These are phyloP conservation scores for Gobio gobio DNA, from an alignment of 2,113 vertebrate species.

Conservation along the genomic window DNA sequence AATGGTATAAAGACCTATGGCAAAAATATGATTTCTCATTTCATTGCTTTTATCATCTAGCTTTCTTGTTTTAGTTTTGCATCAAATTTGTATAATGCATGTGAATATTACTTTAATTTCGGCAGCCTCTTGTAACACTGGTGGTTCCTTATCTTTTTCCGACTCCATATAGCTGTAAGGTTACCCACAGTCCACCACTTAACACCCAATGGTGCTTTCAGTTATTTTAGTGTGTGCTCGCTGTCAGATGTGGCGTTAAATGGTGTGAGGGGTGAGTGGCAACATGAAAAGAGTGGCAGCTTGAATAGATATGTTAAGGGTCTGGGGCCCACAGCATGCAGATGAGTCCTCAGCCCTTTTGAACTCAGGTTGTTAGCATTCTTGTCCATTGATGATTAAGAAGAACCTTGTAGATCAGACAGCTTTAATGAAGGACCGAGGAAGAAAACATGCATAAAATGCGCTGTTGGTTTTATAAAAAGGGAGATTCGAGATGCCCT, in stretches of 20 bases:
- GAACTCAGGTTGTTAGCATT: conserved; percentile 56
- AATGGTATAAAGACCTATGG: too few relatives aligned
- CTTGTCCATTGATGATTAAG: conserved; percentile 26
- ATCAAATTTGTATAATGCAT: neutral
- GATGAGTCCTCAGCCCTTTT: conserved; percentile 52
- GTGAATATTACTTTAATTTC: neutral
- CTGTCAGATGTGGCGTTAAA: conserved; percentile 57
- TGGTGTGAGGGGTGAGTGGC: conserved; percentile 47
- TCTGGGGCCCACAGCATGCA: conserved; percentile 47
- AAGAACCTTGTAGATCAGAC: conserved; percentile 2
- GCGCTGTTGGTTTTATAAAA: neutral
- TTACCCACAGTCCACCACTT: conserved; percentile 66
- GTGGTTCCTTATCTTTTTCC: conserved; percentile 54
- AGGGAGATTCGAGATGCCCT: neutral
- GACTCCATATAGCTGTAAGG: conserved; percentile 54
- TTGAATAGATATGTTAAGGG: conserved; percentile 64
- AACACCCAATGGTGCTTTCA: conserved; percentile 62
- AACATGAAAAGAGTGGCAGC: conserved; percentile 45
- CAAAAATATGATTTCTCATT: too few relatives aligned
- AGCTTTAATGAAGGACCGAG: conserved; percentile 11
- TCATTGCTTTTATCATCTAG: too few relatives aligned
- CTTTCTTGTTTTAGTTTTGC: neutral
- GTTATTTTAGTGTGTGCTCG: conserved; percentile 64
- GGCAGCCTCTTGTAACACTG: conserved; percentile 9
- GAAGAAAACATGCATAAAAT: neutral